Base-by-base conservation (phyloP, 2,888 invertebrate species). In the Eupithecia pulchellata region DNA sequence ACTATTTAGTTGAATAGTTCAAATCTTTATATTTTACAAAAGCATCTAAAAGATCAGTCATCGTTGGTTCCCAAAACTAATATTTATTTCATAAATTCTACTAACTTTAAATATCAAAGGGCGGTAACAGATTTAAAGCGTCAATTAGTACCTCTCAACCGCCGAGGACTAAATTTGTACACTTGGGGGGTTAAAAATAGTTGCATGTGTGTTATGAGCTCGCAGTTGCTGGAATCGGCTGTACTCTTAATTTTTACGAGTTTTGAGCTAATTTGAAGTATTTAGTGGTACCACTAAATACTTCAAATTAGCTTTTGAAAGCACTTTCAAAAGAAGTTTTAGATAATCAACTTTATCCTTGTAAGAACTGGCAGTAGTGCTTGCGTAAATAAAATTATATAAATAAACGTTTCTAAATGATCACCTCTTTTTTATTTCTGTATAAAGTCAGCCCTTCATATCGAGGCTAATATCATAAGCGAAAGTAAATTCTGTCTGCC, bases 111-210 rank as follows among this genome's bases (percentile, higher is more conserved):
- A 82, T 79, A 82, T 79, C 77, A 80, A 81, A 82, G 67, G 86
- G 86, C 84, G 92, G 77, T 80, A 88, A 91, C 89, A 89, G 91
- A 92, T 91, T 91, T 91, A 91, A 89, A 88, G 82, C 89, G 84
- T 89, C 91, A 92, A 92, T 92, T 92, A 92, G 92, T 89, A 86
- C 83, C 55, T 67, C 82, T 82, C 82, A 77, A 81, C 81, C 76
- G 77, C 80, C 80, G 82, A 87, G 80, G 80, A 83, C 89, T 91
- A 91, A 89, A 90, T 89, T 87, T 87, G 89, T 86, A 84, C 77
- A 72, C 77, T 75, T 82, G 79, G 84, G 86, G 85, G 82, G 81
- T 77, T 85, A 86, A 88, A 91, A 91, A 91, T 92, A 91, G 90
- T 87, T 87, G 79, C 79, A 82, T 83, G 80, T 80, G 81, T 79